Evolutionary conservation across 2,797 vertebrate genomes (phyloP), one percentile per base, ranked within the genome.

Genomic region (Manis crassicaudata): DNA sequence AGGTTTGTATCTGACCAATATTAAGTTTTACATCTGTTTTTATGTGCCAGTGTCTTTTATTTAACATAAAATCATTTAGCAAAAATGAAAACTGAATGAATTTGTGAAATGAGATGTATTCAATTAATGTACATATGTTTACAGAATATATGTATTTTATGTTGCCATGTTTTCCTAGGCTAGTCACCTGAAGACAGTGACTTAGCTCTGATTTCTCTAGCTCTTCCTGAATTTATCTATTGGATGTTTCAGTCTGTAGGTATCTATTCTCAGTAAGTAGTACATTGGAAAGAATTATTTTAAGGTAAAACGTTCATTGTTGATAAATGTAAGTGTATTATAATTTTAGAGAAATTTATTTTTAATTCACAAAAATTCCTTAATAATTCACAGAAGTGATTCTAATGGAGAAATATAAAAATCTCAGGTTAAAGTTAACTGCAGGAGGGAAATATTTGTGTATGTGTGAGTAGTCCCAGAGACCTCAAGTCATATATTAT

Each of bases 351-450:
- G 40, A 72, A 76, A 83, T 80, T 65, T 93, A 85, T 83, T 91
- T 92, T 94, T 90, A 96, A 92, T 89, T 87, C 35, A 70, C 43
- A 81, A 73, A 94, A 90, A 46, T 58, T 79, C 20, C 16, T 94
- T 86, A 91, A 35, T 90, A 79, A 89, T 79, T 96, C 82, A 91
- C 37, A 58, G 50, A 95, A 89, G 29, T 86, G 27, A 88, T 37
- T 63, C n/a, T 65, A 95, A 68, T 18, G 32, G 62, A 83, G 68
- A 90, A 86, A 86, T 54, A 65, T 2, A 37, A 96, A 46, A 94
- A 60, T 25, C 87, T 46, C 2, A 89, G 12, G 50, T 18, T 63
- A 68, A 76, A n/a, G 27, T 87, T 87, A 93, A 32, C 8, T 27
- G 29, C 35, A 35, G 14, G 13, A 37, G 43, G 18, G 43, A 89